A percentile compares a stretch with the other conserved stretches of the same genome.
Conservation (phyloP, 2,113 vertebrate species). For the Cyanocitta stelleri region DNA sequence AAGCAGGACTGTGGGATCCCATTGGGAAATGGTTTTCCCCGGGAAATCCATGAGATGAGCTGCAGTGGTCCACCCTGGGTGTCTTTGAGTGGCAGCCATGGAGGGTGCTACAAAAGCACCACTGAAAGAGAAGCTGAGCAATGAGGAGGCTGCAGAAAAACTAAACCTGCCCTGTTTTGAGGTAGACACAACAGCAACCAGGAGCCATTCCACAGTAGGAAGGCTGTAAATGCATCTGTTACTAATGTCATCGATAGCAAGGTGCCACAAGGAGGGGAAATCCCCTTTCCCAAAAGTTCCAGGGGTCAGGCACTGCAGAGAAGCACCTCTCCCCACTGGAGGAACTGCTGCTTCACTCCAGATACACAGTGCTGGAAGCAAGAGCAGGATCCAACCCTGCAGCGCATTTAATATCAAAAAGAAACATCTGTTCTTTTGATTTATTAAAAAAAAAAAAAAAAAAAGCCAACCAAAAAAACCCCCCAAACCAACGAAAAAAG, state of each 20-base stretch:
- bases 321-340: accelerated
- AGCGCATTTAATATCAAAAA: neutral
- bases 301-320: neutral
- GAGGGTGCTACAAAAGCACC: neutral
- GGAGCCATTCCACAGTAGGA: neutral
- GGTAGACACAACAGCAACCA: neutral
- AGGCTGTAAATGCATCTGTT: neutral
- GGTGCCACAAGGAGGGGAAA: neutral
- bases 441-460: neutral
- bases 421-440: constrained; percentile 30
- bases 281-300: accelerated
- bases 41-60: neutral
- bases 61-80: neutral
- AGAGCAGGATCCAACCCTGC: neutral
- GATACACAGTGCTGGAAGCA: neutral
- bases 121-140: neutral
- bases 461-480: neutral
- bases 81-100: neutral
- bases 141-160: neutral
- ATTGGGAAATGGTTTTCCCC: neutral
- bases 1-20: accelerated
- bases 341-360: accelerated
- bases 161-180: neutral
- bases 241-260: neutral
- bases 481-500: neutral